Base-by-base conservation (phyloP, 2,888 invertebrate genomes). In the Platycheirus rosarum region DNA sequence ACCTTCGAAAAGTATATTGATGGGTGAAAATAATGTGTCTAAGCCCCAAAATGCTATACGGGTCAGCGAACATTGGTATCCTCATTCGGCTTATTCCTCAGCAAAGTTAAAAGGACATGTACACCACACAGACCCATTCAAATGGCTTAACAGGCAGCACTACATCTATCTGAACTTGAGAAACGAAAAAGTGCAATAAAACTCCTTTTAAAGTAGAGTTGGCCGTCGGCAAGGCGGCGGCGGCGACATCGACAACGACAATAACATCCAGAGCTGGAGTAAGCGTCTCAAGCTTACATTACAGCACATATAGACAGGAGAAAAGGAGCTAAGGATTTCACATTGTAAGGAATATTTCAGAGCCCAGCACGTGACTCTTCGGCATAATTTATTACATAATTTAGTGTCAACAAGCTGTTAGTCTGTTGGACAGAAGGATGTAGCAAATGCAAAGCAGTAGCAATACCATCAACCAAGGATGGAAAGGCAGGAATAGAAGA, bases 371-470 rank as follows among this genome's bases (percentile, higher is more conserved):
- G 82, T 77, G 82, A 71, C 77, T 77, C 76, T 68, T 69, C 23
- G 76, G 44, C 44, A 65, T 77, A 76, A 82, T 82, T 82, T 82
- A 76, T 77, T 77, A 82, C 82, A 77, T 77, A 77, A 82, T 77
- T 82, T 82, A 77, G 82, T 82, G 82, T 77, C 82, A 82, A 82
- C 82, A 82, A 82, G 82, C 82, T 62, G 82, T 82, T 68, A 82
- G 82, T 77, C 82, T 77, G 63, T 77, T 73, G 82, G 82, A 77
- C 76, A 77, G 71, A 77, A 76, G 71, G 63, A 73, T 77, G 82
- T 82, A 53, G 71, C 82, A 73, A 77, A 71, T 68, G 71, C 63
- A 71, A 73, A 82, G 69, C 20, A 57, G 57, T 13, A 55, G 29
- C 4, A 13, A 40, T 46, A 46, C 20, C 13, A 26, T 18, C 11